These are phyloP conservation scores for Telmatochromis brachygnathus DNA, from an alignment of 2,113 vertebrate species.

Conservation along the genomic window DNA sequence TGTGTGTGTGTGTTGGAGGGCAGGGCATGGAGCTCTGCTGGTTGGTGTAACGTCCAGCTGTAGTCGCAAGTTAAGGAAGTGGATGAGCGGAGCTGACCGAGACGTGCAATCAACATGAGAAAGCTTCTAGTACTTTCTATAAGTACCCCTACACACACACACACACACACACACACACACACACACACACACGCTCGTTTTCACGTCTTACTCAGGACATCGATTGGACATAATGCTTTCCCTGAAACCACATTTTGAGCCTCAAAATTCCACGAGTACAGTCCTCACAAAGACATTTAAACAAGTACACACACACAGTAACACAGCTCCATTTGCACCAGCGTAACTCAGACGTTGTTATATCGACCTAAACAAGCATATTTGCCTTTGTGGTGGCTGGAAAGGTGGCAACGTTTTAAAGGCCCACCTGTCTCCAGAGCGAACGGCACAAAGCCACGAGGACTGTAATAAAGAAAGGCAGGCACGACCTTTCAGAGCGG, in stretches of 20 bases:
- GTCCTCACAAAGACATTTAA: not conserved
- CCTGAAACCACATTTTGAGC: not conserved
- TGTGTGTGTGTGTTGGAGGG: not conserved
- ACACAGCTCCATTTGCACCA: not conserved
- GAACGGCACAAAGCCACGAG: not conserved
- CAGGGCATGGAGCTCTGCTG: not conserved
- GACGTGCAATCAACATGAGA: not conserved
- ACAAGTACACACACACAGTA: not conserved
- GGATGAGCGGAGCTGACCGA: not conserved
- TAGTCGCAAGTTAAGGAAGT: constrained; percentile 12
- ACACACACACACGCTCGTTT: not conserved
- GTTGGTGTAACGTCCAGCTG: constrained; percentile 22
- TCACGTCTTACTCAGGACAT: rapidly evolving
- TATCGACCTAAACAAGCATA: not conserved
- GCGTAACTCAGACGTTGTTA: not conserved
- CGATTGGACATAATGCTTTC: not conserved
- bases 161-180: not conserved
- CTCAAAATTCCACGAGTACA: not conserved
- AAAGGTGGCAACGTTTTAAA: not conserved
- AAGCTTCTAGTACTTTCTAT: constrained; percentile 34
- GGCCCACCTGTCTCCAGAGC: not conserved
- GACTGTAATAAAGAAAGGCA: not conserved
- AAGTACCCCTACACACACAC: not conserved
- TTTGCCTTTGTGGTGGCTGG: not conserved
- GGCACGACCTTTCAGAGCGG: not conserved